phyloP scores from a whole-genome alignment of 2,797 vertebrate species.

The Gymnoscopelus braueri region DNA sequence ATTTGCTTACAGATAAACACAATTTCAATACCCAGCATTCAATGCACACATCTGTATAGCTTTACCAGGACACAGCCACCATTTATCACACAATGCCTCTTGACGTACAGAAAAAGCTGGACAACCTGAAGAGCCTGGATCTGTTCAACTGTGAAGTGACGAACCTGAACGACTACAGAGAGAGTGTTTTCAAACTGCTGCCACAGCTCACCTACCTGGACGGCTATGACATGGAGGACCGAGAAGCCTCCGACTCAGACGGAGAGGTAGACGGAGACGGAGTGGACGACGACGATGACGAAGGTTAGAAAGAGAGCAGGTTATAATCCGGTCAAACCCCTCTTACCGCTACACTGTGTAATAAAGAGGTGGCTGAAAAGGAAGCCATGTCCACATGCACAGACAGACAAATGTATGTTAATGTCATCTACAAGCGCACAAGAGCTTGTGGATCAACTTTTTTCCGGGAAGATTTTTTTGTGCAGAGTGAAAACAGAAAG shows the following conservation, averaged over 20 bases:
- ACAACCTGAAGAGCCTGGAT: slow-evolving; percentile 92
- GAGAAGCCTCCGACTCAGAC: slow-evolving; percentile 90
- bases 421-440: too few species aligned
- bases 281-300: slow-evolving; percentile 86
- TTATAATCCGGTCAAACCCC: too few species aligned
- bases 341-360: too few species aligned
- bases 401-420: too few species aligned
- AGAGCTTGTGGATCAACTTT: too few species aligned
- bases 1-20: not conserved
- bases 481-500: too few species aligned
- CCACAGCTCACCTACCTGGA: slow-evolving; percentile 93
- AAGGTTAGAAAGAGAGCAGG: slow-evolving; percentile 67
- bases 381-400: too few species aligned
- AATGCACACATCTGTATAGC: too few species aligned
- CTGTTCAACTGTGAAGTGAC: slow-evolving; percentile 97
- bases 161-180: slow-evolving; percentile 91
- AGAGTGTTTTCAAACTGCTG: slow-evolving; percentile 91
- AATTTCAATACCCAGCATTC: not conserved
- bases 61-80: not conserved
- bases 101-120: slow-evolving; percentile 88
- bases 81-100: slow-evolving; percentile 5
- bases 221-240: slow-evolving; percentile 89
- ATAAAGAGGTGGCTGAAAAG: too few species aligned
- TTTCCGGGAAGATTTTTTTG: too few species aligned
- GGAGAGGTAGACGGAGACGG: slow-evolving; percentile 88